These are phyloP conservation scores for Clarias gariepinus DNA, from an alignment of 2,113 vertebrate species.

Conservation along the genomic window DNA sequence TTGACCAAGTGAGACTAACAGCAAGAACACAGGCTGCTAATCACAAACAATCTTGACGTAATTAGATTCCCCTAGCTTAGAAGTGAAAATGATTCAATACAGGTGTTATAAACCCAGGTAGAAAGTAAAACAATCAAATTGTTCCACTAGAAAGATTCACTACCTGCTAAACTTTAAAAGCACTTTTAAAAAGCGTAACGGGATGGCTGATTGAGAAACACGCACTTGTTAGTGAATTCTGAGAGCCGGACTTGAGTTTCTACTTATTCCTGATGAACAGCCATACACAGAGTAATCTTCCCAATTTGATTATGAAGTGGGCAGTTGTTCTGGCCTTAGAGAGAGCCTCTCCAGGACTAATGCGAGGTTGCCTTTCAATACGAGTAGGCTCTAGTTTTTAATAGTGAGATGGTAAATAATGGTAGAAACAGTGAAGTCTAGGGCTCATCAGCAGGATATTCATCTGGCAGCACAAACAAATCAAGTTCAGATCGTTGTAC, in stretches of 20 bases:
- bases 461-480: background rate
- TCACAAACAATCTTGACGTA: background rate
- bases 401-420: constrained; percentile 49
- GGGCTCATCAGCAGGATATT: constrained; percentile 1
- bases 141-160: background rate
- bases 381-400: constrained; percentile 41
- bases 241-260: constrained; percentile 28
- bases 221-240: constrained; percentile 23
- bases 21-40: no score
- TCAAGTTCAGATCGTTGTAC: background rate
- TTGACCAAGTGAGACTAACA: background rate
- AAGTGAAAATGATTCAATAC: background rate
- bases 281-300: constrained; percentile 35
- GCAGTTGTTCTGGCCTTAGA: constrained; percentile 46
- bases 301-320: constrained; percentile 55
- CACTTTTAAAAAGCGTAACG: constrained; percentile 6
- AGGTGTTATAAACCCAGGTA: background rate
- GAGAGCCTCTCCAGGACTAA: constrained; percentile 49
- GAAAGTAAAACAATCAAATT: constrained; percentile 16
- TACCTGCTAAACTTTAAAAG: constrained; percentile 18
- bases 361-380: constrained; percentile 45
- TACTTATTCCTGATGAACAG: constrained; percentile 47
- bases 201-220: constrained; percentile 29
- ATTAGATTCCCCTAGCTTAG: background rate
- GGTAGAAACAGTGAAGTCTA: constrained; percentile 23